Evolutionary conservation across 2,797 vertebrate species (phyloP), one percentile per base, ranked within the genome.

Genomic region (Pteronotus mesoamericanus): DNA sequence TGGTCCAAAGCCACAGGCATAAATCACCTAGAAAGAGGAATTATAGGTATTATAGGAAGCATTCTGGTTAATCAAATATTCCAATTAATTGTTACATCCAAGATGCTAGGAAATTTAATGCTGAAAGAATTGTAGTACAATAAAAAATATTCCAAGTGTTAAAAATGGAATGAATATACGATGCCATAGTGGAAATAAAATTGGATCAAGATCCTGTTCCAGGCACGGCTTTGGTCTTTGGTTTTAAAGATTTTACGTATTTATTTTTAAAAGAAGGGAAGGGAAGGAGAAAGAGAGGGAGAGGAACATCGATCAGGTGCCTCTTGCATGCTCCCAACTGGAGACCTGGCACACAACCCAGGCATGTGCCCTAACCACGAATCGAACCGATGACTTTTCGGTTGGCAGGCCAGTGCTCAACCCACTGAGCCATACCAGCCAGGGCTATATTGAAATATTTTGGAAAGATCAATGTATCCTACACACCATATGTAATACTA

Each of bases 61-160:
- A 95, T 78, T 71, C 53, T 55, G 34, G 11, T 86, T 77, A 71
- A 95, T 66, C 9, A 59, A 71, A 94, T 71, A 77, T 89, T 86
- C 39, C 26, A 66, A 18, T 71, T 87, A 82, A 71, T 64, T 14
- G 9, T 69, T 80, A 80, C 42, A 55, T 87, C 29, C 68, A 87
- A 79, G 64, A 87, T 9, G 72, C 29, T 48, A 86, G 34, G 29
- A 86, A 44, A 82, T 34, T 61, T 48, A 72, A 46, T 59, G 48
- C 14, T 64, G 22, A 84, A 96, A 82, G 32, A 39, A 78, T 75
- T 90, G 59, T 5, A 93, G 71, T 74, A 93, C 34, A 95, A 61
- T 71, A 53, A 89, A 89, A 97, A 74, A 53, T 75, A 92, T 88
- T 68, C 21, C 55, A 87, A 74, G n/a, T 61, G 29, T 44, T 84